Conservation (phyloP, 1,140 invertebrate species). For the honey bee (Apis mellifera) region DNA sequence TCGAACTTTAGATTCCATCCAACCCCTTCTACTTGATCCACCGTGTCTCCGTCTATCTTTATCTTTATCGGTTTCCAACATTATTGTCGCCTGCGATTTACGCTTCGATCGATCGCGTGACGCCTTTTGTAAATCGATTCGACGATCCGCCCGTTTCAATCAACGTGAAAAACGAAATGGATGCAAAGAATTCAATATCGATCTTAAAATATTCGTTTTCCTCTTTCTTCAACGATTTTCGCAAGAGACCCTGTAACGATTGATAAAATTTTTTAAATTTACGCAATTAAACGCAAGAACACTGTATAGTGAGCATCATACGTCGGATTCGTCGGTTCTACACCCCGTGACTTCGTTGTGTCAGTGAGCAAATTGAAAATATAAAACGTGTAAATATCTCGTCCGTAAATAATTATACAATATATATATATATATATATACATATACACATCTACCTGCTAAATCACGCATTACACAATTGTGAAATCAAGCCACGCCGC, state of each 20-base stretch:
- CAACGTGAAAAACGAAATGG: no score
- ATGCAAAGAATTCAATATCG: no score
- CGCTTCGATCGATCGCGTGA: neutral
- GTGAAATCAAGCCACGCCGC: no score
- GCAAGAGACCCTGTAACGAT: neutral
- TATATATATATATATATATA: no score
- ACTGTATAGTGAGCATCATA: neutral
- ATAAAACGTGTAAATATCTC: no score
- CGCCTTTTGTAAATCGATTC: neutral
- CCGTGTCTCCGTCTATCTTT: neutral
- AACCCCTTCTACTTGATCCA: neutral
- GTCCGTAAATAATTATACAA: no score
- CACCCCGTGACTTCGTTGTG: conserved; percentile 2
- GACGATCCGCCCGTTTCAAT: no score
- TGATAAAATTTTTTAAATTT: neutral
- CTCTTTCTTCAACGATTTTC: neutral
- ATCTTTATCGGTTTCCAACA: neutral
- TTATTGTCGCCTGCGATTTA: conserved; percentile 21
- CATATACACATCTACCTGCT: no score
- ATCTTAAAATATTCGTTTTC: neutral
- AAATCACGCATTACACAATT: no score
- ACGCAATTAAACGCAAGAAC: neutral
- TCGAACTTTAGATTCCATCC: neutral
- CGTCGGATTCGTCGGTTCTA: neutral
- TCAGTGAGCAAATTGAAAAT: neutral